phyloP scores from a whole-genome alignment of 2,113 vertebrate genomes.

The Rhinolophus ferrumequinum region DNA sequence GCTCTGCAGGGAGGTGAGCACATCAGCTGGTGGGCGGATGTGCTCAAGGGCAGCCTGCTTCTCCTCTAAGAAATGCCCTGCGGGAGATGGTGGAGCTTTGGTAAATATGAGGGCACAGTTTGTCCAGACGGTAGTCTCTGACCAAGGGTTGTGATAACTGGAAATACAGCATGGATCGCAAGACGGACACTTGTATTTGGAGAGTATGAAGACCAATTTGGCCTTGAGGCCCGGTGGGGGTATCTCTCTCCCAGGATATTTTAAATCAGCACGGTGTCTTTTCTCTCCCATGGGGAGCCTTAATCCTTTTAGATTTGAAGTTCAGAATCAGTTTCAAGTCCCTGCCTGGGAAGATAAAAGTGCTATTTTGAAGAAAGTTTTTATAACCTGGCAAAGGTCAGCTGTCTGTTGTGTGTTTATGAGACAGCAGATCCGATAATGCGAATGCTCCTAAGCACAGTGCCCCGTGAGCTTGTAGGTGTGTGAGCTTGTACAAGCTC shows the following conservation, averaged over 20 bases:
- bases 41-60: neutral
- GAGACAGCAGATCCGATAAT: neutral
- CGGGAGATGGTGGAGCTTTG: neutral
- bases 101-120: neutral
- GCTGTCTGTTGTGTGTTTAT: neutral
- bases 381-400: neutral
- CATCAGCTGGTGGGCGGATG: neutral
- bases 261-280: neutral
- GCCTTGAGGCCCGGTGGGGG: rapidly evolving
- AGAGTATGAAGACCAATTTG: too few relatives aligned
- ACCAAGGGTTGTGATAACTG: neutral
- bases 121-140: neutral
- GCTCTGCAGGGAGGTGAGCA: neutral
- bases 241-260: neutral
- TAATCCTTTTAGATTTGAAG: neutral
- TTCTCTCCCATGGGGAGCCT: neutral
- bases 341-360: neutral
- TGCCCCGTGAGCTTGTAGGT: neutral
- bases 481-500: neutral
- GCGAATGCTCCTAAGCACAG: neutral
- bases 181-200: neutral
- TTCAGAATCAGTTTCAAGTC: neutral
- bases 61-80: neutral
- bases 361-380: neutral
- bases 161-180: neutral